Evolutionary conservation across 2,888 invertebrate genomes (phyloP), one percentile per base, ranked within the genome.

Genomic region (Altica lythri): DNA sequence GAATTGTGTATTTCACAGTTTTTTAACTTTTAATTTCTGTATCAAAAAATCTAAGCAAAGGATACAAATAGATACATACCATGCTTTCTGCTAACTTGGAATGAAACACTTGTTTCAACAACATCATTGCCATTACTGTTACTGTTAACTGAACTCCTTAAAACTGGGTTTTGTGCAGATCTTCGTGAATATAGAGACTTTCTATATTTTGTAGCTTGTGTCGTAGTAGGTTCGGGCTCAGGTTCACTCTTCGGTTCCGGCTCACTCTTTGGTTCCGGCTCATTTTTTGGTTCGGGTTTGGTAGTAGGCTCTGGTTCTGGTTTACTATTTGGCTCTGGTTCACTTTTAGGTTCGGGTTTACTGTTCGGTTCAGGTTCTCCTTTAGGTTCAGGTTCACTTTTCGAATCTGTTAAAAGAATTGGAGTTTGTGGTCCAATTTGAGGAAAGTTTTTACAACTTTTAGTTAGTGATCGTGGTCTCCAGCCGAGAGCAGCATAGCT

Each of bases 401-500:
- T 76, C 4, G 78, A 73, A 63, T 78, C 67, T 4, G 76, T 18
- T 3, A 32, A 30, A 8, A 1, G 5, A 27, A 9, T n/a, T 77
- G 75, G 10, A n/a, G 14, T 19, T 10, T 19, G 40, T 1, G 68
- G 81, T 6, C 76, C 77, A 19, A 88, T 80, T 0, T 85, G 79
- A 0, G 93, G 93, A 73, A 91, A 91, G 66, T 90, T 88, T 68
- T 88, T 88, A 72, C 93, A 93, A 46, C 83, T 81, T 13, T 88
- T 84, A 0, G 87, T 89, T 49, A 91, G 69, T 6, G 83, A 82
- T 30, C 79, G 81, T 0, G 96, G 94, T 49, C 95, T 81, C 95
- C 96, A 97, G n/a, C 97, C 97, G 4, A 97, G 65, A 4, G 88
- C 93, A 2, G 86, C 88, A 79, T 93, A 97, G 9, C 92, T 90